Base-by-base conservation (phyloP, 2,797 vertebrate species). In the Sebastes umbrosus region DNA sequence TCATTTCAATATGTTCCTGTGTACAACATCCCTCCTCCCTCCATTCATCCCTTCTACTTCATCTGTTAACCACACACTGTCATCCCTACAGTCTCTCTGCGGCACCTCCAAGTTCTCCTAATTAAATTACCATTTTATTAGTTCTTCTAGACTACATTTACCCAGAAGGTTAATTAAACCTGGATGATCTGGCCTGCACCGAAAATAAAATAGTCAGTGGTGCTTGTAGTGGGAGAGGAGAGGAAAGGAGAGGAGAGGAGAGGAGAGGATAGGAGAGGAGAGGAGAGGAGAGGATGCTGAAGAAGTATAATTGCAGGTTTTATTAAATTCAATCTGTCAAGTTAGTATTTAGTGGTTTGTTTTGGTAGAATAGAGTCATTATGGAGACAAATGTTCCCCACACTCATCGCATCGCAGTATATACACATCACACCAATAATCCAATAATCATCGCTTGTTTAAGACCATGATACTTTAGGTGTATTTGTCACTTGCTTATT, bases 71-170 rank as follows among this genome's bases (percentile, higher is more conserved):
- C 14, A 5, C 58, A 65, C 66, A n/a, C 18, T 9, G 20, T 78
- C 76, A 66, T 52, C 7, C 32, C 39, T 39, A 7, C 69, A 1
- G 2, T 59, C 60, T 68, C 32, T 68, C 1, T 22, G 3, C 6
- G 6, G 65, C 79, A 74, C 57, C 74, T 73, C 58, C 46, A 62
- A 43, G 63, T 79, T 78, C 29, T 39, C 58, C 78, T 86, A 86
- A 91, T 91, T 89, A 86, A 92, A 93, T 91, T 75, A 88, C 34
- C 73, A 83, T 90, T 91, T 90, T 84, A 92, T 90, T 86, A 90
- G 65, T 73, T 79, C 64, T 87, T 46, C 74, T 81, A 77, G 72
- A 81, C 73, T 83, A 85, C 84, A 80, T 90, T 89, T 90, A 90
- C 73, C 54, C 75, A 79, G 24, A 71, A 60, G 81, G 69, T 73